phyloP scores from a whole-genome alignment of 2,888 invertebrate genomes.

The Meiosimyza platycephala region DNA sequence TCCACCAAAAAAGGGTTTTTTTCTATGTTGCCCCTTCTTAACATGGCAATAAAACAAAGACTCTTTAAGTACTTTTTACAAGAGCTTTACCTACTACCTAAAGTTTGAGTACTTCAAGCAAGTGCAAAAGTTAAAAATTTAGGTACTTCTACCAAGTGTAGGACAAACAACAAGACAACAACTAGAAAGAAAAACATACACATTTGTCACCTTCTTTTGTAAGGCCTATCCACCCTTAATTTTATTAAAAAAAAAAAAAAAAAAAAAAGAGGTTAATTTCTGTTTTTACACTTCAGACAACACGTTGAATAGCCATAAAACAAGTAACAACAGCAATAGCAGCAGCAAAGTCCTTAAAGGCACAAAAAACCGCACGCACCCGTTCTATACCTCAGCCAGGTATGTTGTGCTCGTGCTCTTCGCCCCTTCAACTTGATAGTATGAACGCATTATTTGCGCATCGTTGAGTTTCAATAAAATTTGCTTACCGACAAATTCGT shows the following conservation, averaged over 20 bases:
- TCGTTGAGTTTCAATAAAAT: slow-evolving; percentile 28
- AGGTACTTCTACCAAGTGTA: background rate
- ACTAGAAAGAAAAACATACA: background rate
- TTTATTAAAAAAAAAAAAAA: background rate
- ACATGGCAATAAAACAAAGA: too few species aligned
- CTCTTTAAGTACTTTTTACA: too few species aligned
- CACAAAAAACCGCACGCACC: too few species aligned
- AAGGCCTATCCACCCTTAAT: slow-evolving; percentile 3
- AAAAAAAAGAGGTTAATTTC: slow-evolving; percentile 4
- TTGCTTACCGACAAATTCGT: slow-evolving; percentile 12
- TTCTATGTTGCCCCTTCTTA: too few species aligned
- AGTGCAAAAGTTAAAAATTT: background rate
- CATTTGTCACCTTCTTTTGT: slow-evolving; percentile 1
- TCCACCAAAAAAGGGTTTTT: too few species aligned
- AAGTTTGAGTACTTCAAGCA: too few species aligned
- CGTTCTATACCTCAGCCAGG: too few species aligned
- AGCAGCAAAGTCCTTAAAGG: background rate
- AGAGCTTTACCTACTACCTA: too few species aligned
- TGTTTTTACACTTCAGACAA: slow-evolving; percentile 14
- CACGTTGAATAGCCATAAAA: slow-evolving; percentile 14
- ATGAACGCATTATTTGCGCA: slow-evolving; percentile 15
- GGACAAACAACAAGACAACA: slow-evolving; percentile 5
- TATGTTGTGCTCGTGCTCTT: too few species aligned
- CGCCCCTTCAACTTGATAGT: background rate
- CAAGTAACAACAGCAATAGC: background rate